A percentile compares a stretch with the other conserved stretches of the same genome.
Conservation (phyloP, 2,113 vertebrate genomes). For the Clinocottus analis region DNA sequence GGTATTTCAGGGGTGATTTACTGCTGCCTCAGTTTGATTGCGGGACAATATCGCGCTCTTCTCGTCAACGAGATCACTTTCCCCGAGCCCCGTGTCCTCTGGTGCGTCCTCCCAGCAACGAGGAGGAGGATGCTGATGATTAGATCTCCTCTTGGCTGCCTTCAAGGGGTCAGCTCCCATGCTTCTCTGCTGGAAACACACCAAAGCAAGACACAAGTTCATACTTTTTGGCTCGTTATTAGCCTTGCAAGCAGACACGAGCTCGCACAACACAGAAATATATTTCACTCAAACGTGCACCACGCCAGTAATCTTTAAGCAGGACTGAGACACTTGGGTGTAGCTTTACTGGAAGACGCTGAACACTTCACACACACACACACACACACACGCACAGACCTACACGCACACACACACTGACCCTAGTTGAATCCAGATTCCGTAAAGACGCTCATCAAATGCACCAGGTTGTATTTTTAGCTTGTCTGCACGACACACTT, state of each 20-base stretch:
- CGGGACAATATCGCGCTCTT: background rate
- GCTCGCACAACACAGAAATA: background rate
- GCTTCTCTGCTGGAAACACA: slow-evolving; percentile 36
- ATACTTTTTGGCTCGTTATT: background rate
- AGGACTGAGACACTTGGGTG: background rate
- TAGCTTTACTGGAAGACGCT: slow-evolving; percentile 1
- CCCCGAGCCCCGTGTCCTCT: slow-evolving; percentile 50
- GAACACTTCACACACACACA: slow-evolving; percentile 6
- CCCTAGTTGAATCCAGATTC: slow-evolving; percentile 35
- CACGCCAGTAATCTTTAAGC: background rate
- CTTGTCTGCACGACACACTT: slow-evolving; percentile 48
- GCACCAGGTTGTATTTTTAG: slow-evolving; percentile 71
- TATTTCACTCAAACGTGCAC: background rate
- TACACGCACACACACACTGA: slow-evolving; percentile 47
- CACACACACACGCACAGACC: slow-evolving; percentile 21
- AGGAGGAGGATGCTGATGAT: slow-evolving; percentile 54
- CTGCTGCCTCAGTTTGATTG: slow-evolving; percentile 27
- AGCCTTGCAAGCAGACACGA: slow-evolving; percentile 11
- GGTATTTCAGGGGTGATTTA: slow-evolving; percentile 11
- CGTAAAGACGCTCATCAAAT: slow-evolving; percentile 67
- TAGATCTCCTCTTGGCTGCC: slow-evolving; percentile 55
- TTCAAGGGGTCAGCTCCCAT: slow-evolving; percentile 37
- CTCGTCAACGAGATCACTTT: slow-evolving; percentile 31
- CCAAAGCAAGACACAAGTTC: slow-evolving; percentile 19
- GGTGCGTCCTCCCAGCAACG: slow-evolving; percentile 39